Evolutionary conservation across 1,140 invertebrate genomes (phyloP), one percentile per base, ranked within the genome.

Genomic region (Proales similis): DNA sequence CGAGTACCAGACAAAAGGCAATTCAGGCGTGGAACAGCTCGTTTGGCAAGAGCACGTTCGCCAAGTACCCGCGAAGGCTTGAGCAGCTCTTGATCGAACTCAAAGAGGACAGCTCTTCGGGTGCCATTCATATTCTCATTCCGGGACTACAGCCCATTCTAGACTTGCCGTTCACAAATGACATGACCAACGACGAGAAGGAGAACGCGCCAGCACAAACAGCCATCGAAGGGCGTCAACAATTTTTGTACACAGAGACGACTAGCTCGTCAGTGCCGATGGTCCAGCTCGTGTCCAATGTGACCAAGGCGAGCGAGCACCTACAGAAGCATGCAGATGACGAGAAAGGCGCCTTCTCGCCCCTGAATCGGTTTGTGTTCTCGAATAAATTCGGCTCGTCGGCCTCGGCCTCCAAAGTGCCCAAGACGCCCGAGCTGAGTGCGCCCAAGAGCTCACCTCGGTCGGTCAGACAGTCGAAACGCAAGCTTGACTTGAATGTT

Each of bases 151-250:
- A 57, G 45, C 12, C 51, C 51, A 14, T n/a, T 57, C 3, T 33
- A 53, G 33, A n/a, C 42, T 53, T 42, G 20, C 45, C 4, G 24
- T 57, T 4, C 51, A 57, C 39, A n/a, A 42, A 57, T 19, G 17
- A 24, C 5, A 27, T 29, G 51, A 57, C 38, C 11, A 49, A 42
- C 7, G 51, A 57, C 5, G 51, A 57, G 45, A 57, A 57, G 19
- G 51, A 57, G 24, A 57, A 57, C 27, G 45, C 51, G 9, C 51
- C 51, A 9, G 51, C 39, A 42, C n/a, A n/a, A n/a, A n/a, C n/a
- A n/a, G n/a, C n/a, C n/a, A n/a, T n/a, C n/a, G n/a, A n/a, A n/a
- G n/a, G n/a, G n/a, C n/a, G n/a, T n/a, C n/a, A n/a, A n/a, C n/a
- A n/a, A n/a, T n/a, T n/a, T n/a, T n/a, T n/a, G n/a, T n/a, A n/a